phyloP scores from a whole-genome alignment of 2,888 invertebrate genomes.

The Himalopsyche japonica region DNA sequence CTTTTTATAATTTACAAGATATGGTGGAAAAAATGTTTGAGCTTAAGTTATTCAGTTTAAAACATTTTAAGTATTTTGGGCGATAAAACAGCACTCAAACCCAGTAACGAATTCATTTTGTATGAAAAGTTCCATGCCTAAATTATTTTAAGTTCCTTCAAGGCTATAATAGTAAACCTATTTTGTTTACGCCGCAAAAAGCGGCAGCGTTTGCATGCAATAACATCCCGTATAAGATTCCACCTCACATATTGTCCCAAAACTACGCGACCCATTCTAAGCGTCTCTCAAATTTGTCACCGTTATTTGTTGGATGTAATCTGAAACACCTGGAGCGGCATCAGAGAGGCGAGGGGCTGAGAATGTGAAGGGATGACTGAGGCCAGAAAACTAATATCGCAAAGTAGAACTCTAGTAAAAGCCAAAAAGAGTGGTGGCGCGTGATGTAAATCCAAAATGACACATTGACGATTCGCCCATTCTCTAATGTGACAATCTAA shows the following conservation, averaged over 20 bases:
- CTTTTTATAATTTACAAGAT: no score
- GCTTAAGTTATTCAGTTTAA: no score
- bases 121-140: no score
- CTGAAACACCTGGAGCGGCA: slow-evolving; percentile 10
- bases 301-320: slow-evolving; percentile 3
- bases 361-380: not conserved
- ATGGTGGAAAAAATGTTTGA: no score
- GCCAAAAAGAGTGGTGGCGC: not conserved
- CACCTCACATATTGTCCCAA: not conserved
- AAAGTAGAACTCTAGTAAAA: not conserved
- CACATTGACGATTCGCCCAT: not conserved
- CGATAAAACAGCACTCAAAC: no score
- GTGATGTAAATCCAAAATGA: slow-evolving; percentile 3
- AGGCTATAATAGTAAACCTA: not conserved
- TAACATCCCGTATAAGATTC: not conserved
- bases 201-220: not conserved
- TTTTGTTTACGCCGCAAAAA: not conserved
- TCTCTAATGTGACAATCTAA: not conserved
- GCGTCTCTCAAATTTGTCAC: slow-evolving; percentile 13
- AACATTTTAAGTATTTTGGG: no score
- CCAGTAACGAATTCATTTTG: no score
- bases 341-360: not conserved
- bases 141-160: no score
- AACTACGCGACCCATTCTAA: not conserved
- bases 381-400: slow-evolving; percentile 5